phyloP scores from a whole-genome alignment of 2,888 invertebrate species.

The Metacarcinus magister region DNA sequence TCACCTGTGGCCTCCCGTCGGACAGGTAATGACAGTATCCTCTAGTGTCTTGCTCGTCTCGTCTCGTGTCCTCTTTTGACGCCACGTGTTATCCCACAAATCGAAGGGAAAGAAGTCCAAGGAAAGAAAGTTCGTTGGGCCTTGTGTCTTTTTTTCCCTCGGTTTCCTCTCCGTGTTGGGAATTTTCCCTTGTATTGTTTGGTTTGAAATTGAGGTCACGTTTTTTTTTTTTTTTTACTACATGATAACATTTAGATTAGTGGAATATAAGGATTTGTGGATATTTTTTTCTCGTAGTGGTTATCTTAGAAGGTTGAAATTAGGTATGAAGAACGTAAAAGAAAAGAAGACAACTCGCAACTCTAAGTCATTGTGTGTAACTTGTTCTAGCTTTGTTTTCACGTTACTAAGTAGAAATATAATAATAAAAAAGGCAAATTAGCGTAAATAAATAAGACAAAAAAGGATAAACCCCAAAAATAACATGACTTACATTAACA shows the following conservation, averaged over 20 bases:
- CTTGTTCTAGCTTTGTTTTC: background rate
- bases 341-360: background rate
- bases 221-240: background rate
- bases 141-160: background rate
- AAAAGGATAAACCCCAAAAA: background rate
- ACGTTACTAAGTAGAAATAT: background rate
- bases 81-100: background rate
- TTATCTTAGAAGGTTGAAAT: background rate
- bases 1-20: background rate
- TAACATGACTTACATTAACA: background rate
- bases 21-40: background rate
- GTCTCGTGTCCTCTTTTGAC: slow-evolving; percentile 26
- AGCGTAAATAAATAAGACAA: background rate
- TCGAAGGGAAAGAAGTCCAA: background rate
- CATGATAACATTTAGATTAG: background rate
- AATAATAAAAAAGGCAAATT: background rate
- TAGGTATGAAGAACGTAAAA: background rate
- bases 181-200: background rate
- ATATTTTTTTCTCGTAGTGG: background rate
- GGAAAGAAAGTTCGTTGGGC: slow-evolving; percentile 10
- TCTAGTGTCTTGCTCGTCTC: slow-evolving; percentile 5
- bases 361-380: background rate
- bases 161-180: background rate
- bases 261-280: background rate
- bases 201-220: background rate